A percentile compares a stretch with the other conserved stretches of the same genome.
Evolutionary conservation across 1,140 invertebrate genomes (phyloP).

Genomic region (Trachymyrmex cornetzi): DNA sequence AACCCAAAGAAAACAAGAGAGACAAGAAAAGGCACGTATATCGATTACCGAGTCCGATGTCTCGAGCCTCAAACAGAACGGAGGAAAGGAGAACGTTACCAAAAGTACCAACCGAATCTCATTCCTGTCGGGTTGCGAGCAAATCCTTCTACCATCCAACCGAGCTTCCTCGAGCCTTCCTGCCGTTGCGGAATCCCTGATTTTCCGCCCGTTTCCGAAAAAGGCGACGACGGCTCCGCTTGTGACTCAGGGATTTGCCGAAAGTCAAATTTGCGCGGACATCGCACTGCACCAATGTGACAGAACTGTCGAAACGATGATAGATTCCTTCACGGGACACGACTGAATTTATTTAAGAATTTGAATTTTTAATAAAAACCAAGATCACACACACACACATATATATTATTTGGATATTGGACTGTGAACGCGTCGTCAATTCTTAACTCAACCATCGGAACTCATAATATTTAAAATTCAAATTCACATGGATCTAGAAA

Average conservation of each 20-base stretch:
- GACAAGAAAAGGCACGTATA: conserved; percentile 72
- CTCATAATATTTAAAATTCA: conserved; percentile 21
- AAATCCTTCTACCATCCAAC: conserved; percentile 72
- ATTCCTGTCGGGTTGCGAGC: conserved; percentile 72
- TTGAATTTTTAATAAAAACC: conserved; percentile 45
- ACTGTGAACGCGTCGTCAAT: neutral
- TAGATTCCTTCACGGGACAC: conserved; percentile 20
- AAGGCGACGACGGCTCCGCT: conserved; percentile 47
- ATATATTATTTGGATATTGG: conserved; percentile 31
- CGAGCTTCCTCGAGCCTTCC: conserved; percentile 45
- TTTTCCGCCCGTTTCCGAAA: conserved; percentile 72
- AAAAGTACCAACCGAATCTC: conserved; percentile 65
- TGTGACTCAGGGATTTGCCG: conserved; percentile 65
- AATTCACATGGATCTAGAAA: neutral
- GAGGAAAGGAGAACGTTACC: conserved; percentile 42
- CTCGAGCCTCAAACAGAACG: conserved; percentile 63
- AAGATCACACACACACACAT: neutral
- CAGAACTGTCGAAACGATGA: conserved; percentile 41
- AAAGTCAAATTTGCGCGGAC: conserved; percentile 42
- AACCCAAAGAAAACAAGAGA: conserved; percentile 44
- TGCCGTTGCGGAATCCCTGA: conserved; percentile 65
- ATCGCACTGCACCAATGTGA: neutral
- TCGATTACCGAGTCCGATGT: conserved; percentile 79
- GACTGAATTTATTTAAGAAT: conserved; percentile 27
- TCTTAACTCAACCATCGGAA: neutral